Conservation (phyloP, 2,797 vertebrate genomes). For the Pangasius larnaudii region DNA sequence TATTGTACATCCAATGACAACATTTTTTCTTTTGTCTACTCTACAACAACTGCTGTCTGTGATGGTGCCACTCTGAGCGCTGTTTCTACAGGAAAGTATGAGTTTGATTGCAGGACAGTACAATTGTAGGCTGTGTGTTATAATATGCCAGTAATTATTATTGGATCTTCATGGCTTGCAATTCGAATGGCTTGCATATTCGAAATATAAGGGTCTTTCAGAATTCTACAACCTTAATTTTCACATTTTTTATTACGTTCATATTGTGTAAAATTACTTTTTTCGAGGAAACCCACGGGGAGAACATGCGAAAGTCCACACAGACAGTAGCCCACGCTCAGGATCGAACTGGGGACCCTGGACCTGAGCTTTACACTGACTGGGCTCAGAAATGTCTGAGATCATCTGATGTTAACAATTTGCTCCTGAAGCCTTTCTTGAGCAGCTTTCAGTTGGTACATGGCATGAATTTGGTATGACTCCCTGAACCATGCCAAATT, state of each 20-base stretch:
- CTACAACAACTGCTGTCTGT: no score
- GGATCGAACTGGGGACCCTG: neutral
- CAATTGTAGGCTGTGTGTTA: no score
- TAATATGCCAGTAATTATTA: no score
- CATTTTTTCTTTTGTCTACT: no score
- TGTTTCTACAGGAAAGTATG: no score
- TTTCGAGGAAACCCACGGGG: neutral
- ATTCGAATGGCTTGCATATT: no score
- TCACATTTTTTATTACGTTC: neutral
- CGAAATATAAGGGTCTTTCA: no score
- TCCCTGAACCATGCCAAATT: neutral
- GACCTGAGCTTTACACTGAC: neutral
- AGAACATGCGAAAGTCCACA: neutral
- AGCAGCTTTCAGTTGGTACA: neutral
- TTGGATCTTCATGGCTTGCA: no score
- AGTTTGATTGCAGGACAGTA: no score
- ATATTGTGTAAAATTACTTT: neutral
- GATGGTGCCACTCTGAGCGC: no score
- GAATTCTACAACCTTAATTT: neutral
- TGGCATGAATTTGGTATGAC: neutral
- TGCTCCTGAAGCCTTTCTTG: neutral
- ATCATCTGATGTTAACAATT: neutral
- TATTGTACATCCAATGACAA: no score
- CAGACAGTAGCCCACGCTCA: neutral
- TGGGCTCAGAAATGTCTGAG: neutral